Conservation (phyloP, 2,797 vertebrate species). For the Leptoclinus maculatus region DNA sequence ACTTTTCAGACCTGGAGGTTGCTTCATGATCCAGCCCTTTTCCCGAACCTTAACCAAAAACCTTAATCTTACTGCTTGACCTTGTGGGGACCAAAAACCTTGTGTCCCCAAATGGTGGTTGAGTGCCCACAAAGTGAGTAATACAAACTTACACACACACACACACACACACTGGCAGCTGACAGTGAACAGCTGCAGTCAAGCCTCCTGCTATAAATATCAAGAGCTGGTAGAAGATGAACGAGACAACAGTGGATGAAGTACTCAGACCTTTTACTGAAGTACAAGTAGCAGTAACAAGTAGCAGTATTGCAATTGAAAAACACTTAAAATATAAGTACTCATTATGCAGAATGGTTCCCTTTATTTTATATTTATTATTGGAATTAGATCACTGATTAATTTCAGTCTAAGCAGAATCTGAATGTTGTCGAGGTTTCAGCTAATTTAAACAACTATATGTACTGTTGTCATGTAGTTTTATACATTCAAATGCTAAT, state of each 20-base stretch:
- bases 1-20: not conserved
- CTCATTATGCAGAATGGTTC: not conserved
- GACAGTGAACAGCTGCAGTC: conserved; percentile 54
- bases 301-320: not conserved
- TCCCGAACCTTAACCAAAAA: not conserved
- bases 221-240: not conserved
- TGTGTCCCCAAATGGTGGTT: not conserved
- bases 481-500: not conserved
- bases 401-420: not conserved
- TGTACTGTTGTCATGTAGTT: not conserved
- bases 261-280: not conserved
- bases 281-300: not conserved
- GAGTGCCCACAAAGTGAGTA: not conserved
- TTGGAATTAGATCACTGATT: not conserved
- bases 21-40: not conserved
- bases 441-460: not conserved
- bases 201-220: conserved; percentile 62
- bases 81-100: not conserved
- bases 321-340: not conserved
- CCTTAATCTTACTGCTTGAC: not conserved
- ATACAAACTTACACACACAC: not conserved
- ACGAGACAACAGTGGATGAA: not conserved
- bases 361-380: not conserved
- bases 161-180: conserved; percentile 30
- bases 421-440: not conserved